Percentiles rank a stretch among this genome's conserved stretches.
phyloP scores from a whole-genome alignment of 2,113 vertebrate genomes.

The Opisthocomus hoazin region DNA sequence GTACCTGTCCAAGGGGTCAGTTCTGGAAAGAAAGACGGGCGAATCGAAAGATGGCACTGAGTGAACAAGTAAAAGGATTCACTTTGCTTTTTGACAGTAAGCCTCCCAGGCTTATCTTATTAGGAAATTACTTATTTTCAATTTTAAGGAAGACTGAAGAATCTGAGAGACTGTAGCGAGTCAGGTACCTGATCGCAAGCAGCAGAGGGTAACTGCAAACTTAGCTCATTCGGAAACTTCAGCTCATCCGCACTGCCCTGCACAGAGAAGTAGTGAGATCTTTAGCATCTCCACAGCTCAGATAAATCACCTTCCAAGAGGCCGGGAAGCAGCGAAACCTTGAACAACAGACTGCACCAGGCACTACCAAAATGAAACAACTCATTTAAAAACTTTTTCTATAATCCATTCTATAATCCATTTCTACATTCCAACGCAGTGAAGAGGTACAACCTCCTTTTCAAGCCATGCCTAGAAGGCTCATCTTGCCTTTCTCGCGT shows the following conservation, averaged over 20 bases:
- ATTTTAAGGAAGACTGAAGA: background rate
- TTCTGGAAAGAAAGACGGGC: fast-evolving
- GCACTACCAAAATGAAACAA: fast-evolving
- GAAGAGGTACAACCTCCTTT: background rate
- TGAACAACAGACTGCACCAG: background rate
- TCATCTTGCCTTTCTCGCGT: background rate
- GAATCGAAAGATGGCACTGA: fast-evolving
- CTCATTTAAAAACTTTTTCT: fast-evolving
- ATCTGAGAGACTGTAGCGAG: background rate
- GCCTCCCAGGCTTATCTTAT: background rate
- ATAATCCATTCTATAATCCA: too few species aligned
- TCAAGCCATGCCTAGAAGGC: background rate
- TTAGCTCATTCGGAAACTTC: background rate
- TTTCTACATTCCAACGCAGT: fast-evolving
- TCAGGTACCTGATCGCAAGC: background rate
- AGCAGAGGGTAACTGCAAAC: background rate
- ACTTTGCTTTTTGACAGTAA: background rate
- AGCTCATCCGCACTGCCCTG: background rate
- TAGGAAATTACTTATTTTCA: background rate
- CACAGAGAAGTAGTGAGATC: background rate
- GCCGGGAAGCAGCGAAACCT: fast-evolving
- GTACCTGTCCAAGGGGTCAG: fast-evolving
- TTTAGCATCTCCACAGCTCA: fast-evolving
- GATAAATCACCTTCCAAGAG: fast-evolving
- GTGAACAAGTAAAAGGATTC: background rate